Evolutionary conservation across 1,140 invertebrate genomes (phyloP).

Genomic region (Drosophila dunni): DNA sequence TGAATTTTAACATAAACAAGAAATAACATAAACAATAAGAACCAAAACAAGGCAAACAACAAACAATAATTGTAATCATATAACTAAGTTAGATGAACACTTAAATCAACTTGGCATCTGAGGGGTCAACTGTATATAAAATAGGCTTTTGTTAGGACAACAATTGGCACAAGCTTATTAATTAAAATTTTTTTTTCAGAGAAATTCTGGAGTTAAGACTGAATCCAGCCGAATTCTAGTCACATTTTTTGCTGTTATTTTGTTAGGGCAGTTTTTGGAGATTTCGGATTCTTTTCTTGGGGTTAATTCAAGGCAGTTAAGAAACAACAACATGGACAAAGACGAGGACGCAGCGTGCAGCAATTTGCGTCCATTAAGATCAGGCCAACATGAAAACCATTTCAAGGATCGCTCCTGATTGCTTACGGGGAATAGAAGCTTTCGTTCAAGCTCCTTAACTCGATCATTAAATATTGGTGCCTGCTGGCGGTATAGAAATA

Average conservation of each 20-base stretch:
- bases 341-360: constrained; percentile 24
- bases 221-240: constrained; percentile 7
- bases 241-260: constrained; percentile 8
- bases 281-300: neutral
- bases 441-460: constrained; percentile 91
- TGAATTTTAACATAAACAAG: constrained; percentile 9
- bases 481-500: constrained; percentile 90
- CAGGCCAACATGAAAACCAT: constrained; percentile 5
- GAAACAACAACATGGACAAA: neutral
- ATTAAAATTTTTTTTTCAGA: neutral
- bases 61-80: constrained; percentile 29
- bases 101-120: neutral
- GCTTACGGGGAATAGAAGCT: constrained; percentile 91
- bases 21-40: constrained; percentile 43
- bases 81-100: constrained; percentile 54
- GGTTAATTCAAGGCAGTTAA: constrained; percentile 1
- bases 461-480: constrained; percentile 91
- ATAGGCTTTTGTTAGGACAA: constrained; percentile 19
- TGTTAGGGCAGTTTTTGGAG: neutral
- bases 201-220: neutral
- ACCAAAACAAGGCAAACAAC: constrained; percentile 52
- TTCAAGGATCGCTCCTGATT: constrained; percentile 34
- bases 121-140: neutral
- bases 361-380: constrained; percentile 8
- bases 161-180: neutral